These are phyloP conservation scores for Acomys russatus DNA, from an alignment of 2,797 vertebrate genomes.

Conservation along the genomic window DNA sequence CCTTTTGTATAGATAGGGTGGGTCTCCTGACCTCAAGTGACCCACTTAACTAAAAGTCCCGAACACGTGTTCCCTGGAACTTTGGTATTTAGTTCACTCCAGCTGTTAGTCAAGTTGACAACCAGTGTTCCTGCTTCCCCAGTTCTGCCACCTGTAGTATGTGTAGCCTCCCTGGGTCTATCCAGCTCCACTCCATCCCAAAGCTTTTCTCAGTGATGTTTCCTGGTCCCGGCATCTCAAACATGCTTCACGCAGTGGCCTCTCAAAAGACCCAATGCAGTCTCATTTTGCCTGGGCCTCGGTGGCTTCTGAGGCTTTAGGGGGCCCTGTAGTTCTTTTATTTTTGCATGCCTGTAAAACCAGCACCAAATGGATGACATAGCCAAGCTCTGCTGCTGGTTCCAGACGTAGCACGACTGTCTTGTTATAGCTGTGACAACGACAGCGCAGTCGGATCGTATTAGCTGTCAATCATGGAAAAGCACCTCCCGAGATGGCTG, in stretches of 20 bases:
- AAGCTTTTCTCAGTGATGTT: neutral
- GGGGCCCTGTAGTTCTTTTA: neutral
- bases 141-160: neutral
- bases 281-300: neutral
- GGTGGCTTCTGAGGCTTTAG: neutral
- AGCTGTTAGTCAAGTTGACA: neutral
- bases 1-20: neutral
- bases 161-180: neutral
- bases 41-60: neutral
- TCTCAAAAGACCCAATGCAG: neutral
- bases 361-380: neutral
- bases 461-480: neutral
- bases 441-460: no score
- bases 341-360: neutral
- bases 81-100: neutral
- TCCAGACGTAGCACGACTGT: neutral
- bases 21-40: neutral
- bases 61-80: neutral
- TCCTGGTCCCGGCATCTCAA: neutral
- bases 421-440: neutral
- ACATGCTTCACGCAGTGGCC: neutral
- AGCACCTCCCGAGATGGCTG: neutral
- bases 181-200: neutral
- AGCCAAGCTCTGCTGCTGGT: neutral
- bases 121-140: neutral